phyloP scores from a whole-genome alignment of 2,797 vertebrate species.

The Dipus sagitta region DNA sequence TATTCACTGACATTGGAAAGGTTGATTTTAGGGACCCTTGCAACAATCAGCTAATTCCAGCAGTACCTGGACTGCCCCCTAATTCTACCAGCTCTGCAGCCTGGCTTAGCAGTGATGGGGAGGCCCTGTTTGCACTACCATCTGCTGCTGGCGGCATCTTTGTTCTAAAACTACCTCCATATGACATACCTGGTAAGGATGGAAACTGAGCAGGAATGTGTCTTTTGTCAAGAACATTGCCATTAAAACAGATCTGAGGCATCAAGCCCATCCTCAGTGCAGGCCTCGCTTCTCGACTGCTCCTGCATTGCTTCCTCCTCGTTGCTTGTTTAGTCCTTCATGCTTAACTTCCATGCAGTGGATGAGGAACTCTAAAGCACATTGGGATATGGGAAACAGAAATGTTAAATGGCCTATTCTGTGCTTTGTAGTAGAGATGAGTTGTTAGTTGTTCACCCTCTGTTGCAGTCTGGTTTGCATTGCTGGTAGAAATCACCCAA shows the following conservation, averaged over 20 bases:
- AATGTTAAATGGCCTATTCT: not conserved
- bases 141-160: constrained; percentile 93
- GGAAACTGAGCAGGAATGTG: not conserved
- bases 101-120: constrained; percentile 94
- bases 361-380: not conserved
- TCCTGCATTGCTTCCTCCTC: not conserved
- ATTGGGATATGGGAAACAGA: not conserved
- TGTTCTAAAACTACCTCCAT: constrained; percentile 92
- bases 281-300: not conserved
- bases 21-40: constrained; percentile 92
- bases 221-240: not conserved
- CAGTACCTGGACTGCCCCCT: constrained; percentile 86
- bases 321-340: not conserved
- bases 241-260: not conserved
- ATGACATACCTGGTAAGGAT: constrained; percentile 89
- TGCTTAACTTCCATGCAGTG: not conserved
- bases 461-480: too few species aligned
- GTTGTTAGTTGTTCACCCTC: not conserved
- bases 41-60: constrained; percentile 91
- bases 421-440: not conserved
- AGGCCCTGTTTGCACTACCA: constrained; percentile 94
- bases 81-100: constrained; percentile 86
- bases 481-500: too few species aligned
- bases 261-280: not conserved
- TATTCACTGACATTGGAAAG: constrained; percentile 95